Conservation (phyloP, 2,113 vertebrate species). For the Tragelaphus scriptus region DNA sequence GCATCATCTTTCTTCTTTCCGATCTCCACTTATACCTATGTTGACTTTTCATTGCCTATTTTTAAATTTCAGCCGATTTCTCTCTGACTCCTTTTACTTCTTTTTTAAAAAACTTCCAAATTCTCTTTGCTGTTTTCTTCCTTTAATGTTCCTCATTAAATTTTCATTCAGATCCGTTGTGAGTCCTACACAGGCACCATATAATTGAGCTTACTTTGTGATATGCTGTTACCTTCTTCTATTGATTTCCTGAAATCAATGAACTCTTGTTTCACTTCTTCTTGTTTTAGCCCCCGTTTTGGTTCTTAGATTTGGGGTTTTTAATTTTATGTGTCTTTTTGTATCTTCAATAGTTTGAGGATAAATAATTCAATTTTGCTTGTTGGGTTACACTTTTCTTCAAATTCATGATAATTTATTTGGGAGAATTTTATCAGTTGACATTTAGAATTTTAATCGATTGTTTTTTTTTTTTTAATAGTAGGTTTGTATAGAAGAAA, state of each 20-base stretch:
- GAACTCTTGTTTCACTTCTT: background rate
- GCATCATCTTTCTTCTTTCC: background rate
- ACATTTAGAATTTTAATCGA: background rate
- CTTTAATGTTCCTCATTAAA: background rate
- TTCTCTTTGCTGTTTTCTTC: background rate
- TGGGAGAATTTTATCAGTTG: background rate
- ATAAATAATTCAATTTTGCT: background rate
- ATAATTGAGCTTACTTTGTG: background rate
- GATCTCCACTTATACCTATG: slow-evolving; percentile 2
- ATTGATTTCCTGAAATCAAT: background rate
- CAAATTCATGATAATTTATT: background rate
- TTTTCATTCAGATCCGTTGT: background rate
- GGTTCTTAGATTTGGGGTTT: background rate
- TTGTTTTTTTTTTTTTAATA: background rate
- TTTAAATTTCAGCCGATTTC: background rate
- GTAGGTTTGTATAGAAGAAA: background rate
- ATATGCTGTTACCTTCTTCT: background rate
- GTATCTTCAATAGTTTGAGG: background rate
- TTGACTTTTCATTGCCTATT: background rate
- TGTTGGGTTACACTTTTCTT: background rate
- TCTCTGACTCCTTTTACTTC: background rate
- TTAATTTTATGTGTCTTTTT: background rate
- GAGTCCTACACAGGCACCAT: background rate
- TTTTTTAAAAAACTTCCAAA: background rate
- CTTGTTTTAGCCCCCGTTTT: background rate